Base-by-base conservation (phyloP, 2,113 vertebrate genomes). In the Forbesichthys papilliferus region DNA sequence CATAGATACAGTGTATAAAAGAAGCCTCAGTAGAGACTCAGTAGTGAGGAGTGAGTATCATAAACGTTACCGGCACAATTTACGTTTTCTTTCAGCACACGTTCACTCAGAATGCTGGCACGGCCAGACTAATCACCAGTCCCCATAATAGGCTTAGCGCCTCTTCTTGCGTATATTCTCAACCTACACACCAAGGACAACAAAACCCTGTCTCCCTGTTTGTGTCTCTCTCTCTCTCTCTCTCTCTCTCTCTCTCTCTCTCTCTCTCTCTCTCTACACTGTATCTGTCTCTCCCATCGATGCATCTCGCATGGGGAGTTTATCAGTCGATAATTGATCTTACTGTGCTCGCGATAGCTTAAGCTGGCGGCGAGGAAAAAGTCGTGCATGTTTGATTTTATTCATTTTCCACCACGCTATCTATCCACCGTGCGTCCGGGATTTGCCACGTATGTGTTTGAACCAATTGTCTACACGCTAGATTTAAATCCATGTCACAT, bases 111-210 rank as follows among this genome's bases (percentile, higher is more conserved):
- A 77, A 74, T 68, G 72, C 61, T 57, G 20, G 64, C 54, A 9
- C 66, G 72, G 79, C 80, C 73, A 77, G 86, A 82, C 80, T 71
- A 72, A 81, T 79, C 80, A 86, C 75, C 75, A 83, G 63, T 76
- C 36, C 77, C 76, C 82, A 63, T 59, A 36, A 70, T 84, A 78
- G 79, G 53, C 61, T 58, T 9, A 11, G 71, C 73, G 82, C 82
- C 82, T 74, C 64, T 42, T 63, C 42, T 36, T 71, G 65, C 64
- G 59, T 83, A 84, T 53, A 72, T 73, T 73, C 63, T 80, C 75
- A 81, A 74, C 76, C 68, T 79, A 79, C 69, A 81, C 46, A 86
- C 36, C 52, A 82, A 66, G 67, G 4, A 27, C 61, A 70, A 60
- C 72, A 65, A 69, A 84, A 58, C 58, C 64, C 68, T 34, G 14